Percentiles rank a stretch among this genome's conserved stretches.
Conservation (phyloP, 2,113 vertebrate genomes). For the Dunckerocampus dactyliophorus region DNA sequence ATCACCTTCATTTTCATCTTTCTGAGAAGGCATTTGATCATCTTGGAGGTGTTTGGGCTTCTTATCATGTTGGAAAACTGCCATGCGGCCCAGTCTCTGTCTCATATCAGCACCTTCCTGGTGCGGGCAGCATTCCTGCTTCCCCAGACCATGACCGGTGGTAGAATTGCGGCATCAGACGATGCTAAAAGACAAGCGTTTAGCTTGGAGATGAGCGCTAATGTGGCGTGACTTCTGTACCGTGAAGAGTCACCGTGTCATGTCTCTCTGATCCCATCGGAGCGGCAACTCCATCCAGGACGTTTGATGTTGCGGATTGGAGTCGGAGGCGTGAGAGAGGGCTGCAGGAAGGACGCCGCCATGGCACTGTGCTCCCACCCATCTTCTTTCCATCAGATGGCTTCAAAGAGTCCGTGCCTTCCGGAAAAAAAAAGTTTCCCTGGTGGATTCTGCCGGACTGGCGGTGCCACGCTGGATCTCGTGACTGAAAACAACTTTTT, state of each 20-base stretch:
- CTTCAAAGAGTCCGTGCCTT: slow-evolving; percentile 54
- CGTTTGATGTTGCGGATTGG: slow-evolving; percentile 69
- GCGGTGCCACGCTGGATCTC: not conserved
- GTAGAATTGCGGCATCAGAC: no score
- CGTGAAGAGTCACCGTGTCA: slow-evolving; percentile 50
- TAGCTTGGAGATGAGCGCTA: no score
- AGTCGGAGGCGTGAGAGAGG: slow-evolving; percentile 33
- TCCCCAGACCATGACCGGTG: no score
- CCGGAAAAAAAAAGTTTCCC: slow-evolving; percentile 29
- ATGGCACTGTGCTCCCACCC: slow-evolving; percentile 32
- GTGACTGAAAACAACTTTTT: no score
- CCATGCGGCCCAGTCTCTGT: no score
- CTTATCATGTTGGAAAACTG: no score
- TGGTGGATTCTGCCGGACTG: slow-evolving; percentile 8
- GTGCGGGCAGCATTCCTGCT: no score
- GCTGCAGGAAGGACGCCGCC: slow-evolving; percentile 33
- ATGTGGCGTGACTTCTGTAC: not conserved
- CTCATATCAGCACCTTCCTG: no score
- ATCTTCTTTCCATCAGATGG: slow-evolving; percentile 49
- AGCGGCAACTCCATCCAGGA: slow-evolving; percentile 25
- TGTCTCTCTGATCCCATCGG: not conserved
- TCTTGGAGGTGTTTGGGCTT: no score
- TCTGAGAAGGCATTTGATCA: no score
- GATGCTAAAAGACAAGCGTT: no score
- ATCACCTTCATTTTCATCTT: no score